Evolutionary conservation across 1,140 invertebrate genomes (phyloP), one percentile per base, ranked within the genome.

Genomic region (Listronotus bonariensis): DNA sequence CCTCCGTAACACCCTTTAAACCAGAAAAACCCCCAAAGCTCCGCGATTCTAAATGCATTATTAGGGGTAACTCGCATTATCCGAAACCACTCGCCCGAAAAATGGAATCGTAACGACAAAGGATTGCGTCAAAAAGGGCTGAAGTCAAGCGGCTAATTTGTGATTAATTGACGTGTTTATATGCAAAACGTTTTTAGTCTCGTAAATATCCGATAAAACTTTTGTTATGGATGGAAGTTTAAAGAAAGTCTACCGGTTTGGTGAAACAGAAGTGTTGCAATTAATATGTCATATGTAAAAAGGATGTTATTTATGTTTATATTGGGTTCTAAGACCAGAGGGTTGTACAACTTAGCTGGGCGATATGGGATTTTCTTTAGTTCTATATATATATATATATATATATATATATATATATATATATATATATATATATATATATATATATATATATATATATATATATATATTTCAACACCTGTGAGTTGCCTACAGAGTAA

Each of bases 121-220:
- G 59, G 59, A 62, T 62, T 45, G 59, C 59, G 59, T 62, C 59
- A 62, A 62, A 62, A 62, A 62, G 59, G 59, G 59, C 59, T 62
- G 52, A 62, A 62, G 59, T 62, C 59, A 62, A 62, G 38, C 59
- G 59, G 49, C 49, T 62, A 62, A 62, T 62, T 62, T 36, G 45
- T 62, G 59, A 62, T 62, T 62, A 62, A 62, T 62, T 62, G 59
- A 62, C 59, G 41, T 62, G 59, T 62, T 62, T 62, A 62, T 62
- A 62, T 62, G 59, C 59, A 62, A 62, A 62, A 62, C 59, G 41
- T 62, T 45, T 45, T 17, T 18, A 17, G 12, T 26, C 17, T 14
- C 17, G 17, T 11, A n/a, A 31, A 14, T 52, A 38, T 18, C 15
- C 14, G 34, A 14, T 15, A n/a, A 14, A 9, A n/a, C 17, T 10